Evolutionary conservation across 2,888 invertebrate species (phyloP).

Genomic region (Agrotis clavis): DNA sequence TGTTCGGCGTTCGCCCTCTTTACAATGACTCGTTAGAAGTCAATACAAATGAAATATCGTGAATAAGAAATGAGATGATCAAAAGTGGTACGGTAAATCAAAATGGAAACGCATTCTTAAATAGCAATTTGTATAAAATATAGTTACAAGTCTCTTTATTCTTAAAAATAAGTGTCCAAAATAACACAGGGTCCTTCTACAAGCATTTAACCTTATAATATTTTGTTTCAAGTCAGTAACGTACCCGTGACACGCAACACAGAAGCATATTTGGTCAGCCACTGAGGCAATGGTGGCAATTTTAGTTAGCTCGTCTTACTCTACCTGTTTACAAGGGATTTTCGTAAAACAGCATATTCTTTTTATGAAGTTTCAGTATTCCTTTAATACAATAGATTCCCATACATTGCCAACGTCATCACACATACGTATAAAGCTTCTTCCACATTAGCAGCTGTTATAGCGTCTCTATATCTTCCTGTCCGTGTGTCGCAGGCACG

Average conservation of each 20-base stretch:
- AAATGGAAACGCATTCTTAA: conserved; percentile 13
- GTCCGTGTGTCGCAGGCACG: conserved; percentile 45
- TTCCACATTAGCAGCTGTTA: conserved; percentile 33
- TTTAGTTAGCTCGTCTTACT: too few relatives aligned
- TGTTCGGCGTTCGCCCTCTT: conserved; percentile 57
- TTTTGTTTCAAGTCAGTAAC: too few relatives aligned
- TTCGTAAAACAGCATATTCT: too few relatives aligned
- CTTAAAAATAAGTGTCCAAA: too few relatives aligned
- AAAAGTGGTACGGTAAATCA: conserved; percentile 73
- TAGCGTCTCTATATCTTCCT: conserved; percentile 19
- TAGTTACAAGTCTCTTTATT: too few relatives aligned
- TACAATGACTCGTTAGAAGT: conserved; percentile 65
- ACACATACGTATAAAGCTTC: conserved; percentile 12
- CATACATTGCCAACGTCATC: not conserved
- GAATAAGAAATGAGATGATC: conserved; percentile 82
- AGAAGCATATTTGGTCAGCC: too few relatives aligned
- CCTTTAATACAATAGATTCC: not conserved
- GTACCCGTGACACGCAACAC: too few relatives aligned
- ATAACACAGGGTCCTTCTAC: too few relatives aligned
- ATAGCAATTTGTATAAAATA: conserved; percentile 2
- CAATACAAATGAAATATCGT: conserved; percentile 80
- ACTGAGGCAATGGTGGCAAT: too few relatives aligned
- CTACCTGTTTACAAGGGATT: too few relatives aligned
- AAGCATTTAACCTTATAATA: too few relatives aligned
- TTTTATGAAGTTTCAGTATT: too few relatives aligned